Base-by-base conservation (phyloP, 2,113 vertebrate species). In the Engraulis encrasicolus region DNA sequence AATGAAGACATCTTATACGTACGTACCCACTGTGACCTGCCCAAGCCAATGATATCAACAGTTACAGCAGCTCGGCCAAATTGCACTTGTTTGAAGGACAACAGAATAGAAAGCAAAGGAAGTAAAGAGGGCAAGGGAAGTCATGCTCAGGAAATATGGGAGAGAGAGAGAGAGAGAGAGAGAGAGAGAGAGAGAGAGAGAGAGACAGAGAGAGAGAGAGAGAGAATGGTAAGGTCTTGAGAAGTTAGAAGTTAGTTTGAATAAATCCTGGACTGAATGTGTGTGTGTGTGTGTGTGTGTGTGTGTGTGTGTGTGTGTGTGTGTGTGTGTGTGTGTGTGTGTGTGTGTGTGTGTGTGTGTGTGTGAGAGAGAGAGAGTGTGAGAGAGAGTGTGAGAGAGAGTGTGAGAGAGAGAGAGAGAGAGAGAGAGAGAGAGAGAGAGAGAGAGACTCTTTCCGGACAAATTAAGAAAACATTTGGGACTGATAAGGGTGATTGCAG, bases 81-180 rank as follows among this genome's bases (percentile, higher is more conserved):
- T 74, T 27, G 11, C 23, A 36, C 12, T 74, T 34, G 66, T 74
- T 74, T 14, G 31, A 74, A 74, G 66, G 66, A 45, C 40, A 5
- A 45, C 40, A 45, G 66, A 74, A 9, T 20, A 52, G 19, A 52
- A 52, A 52, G 14, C 50, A 5, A 52, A 58, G n/a, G n/a, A n/a
- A n/a, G n/a, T n/a, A n/a, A n/a, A n/a, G 40, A 45, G 40, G 58
- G 58, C 23, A 74, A 74, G n/a, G n/a, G n/a, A n/a, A 74, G 66
- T 15, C 14, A 74, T 34, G 14, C 66, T 34, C 27, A 34, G 15
- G 34, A 74, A 74, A 74, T 36, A 11, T 2, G 58, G 23, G 15
- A 12, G 14, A 0, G 1, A 23, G 58, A 66, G 66, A 74, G 14
- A 18, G 31, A 34, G 1, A 14, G 66, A 3, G 31, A 31, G 66